phyloP scores from a whole-genome alignment of 2,797 vertebrate species.

The Schizopygopsis malacanthus region DNA sequence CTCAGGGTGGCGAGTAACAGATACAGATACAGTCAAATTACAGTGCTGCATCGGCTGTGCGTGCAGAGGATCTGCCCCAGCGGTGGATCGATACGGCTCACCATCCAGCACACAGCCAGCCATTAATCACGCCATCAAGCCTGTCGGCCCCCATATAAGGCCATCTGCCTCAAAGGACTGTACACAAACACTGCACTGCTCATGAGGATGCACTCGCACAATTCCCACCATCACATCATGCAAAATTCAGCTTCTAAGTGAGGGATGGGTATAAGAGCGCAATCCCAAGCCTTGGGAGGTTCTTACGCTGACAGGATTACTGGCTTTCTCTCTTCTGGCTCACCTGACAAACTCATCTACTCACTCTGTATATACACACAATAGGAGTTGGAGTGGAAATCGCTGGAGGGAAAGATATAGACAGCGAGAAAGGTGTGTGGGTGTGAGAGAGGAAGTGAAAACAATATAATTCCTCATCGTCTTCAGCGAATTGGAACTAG shows the following conservation, averaged over 20 bases:
- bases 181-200: constrained; percentile 68
- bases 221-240: constrained; percentile 58
- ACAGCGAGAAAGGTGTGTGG: constrained; percentile 13
- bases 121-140: constrained; percentile 76
- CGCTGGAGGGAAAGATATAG: constrained; percentile 52
- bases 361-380: constrained; percentile 55
- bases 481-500: constrained; percentile 60
- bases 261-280: constrained; percentile 22
- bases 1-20: constrained; percentile 51
- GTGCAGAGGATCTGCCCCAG: constrained; percentile 65
- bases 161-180: constrained; percentile 67
- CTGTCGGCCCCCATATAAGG: constrained; percentile 60
- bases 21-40: constrained; percentile 70
- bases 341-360: constrained; percentile 44
- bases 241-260: constrained; percentile 49
- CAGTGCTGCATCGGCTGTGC: constrained; percentile 65
- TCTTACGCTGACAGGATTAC: constrained; percentile 31
- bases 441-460: constrained; percentile 52
- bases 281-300: constrained; percentile 36
- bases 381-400: constrained; percentile 56
- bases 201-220: constrained; percentile 58
- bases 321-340: constrained; percentile 45
- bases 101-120: constrained; percentile 60
- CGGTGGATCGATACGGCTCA: constrained; percentile 73
- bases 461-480: constrained; percentile 64